Evolutionary conservation across 2,113 vertebrate genomes (phyloP), one percentile per base, ranked within the genome.

Genomic region (Calonectris borealis): DNA sequence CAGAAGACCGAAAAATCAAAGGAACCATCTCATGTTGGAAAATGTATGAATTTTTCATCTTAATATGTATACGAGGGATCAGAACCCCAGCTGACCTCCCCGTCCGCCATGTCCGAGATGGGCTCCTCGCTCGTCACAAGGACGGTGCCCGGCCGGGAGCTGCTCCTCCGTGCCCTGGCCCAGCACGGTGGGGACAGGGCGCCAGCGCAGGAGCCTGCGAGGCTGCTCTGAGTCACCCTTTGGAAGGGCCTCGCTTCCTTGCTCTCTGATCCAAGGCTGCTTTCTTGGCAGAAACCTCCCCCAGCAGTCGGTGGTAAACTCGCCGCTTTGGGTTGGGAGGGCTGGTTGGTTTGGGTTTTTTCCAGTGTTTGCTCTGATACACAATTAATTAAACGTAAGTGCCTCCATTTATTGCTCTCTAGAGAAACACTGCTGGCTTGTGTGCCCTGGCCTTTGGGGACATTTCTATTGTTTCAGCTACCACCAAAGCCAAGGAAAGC

Each of bases 321-420:
- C 7, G 0, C 60, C 34, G 83, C 73, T 78, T 38, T 49, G 69
- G n/a, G 7, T 40, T 62, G 62, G 48, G 55, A 83, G n/a, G 42
- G 51, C 38, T 71, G 51, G 68, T 73, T 64, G 57, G 60, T 19
- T 89, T 86, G 91, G 88, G 52, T 58, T 88, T 88, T 81, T 96
- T 95, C 96, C 96, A 90, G 32, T 64, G 80, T 88, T 88, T 96
- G 68, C 92, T 94, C 49, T 66, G 76, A 88, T 42, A 90, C 83
- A 96, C 94, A 96, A 96, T 95, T 97, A 91, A 97, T 73, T 87
- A 89, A 93, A 96, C 65, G 2, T 62, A 93, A 94, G 29, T 86
- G 40, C 62, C 82, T 92, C 49, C 32, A 27, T 90, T 92, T 93
- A 95, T 73, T 80, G 82, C 79, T 77, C 88, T 77, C 93, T 20